Evolutionary conservation across 2,888 invertebrate species (phyloP).

Genomic region (Hesperia comma): DNA sequence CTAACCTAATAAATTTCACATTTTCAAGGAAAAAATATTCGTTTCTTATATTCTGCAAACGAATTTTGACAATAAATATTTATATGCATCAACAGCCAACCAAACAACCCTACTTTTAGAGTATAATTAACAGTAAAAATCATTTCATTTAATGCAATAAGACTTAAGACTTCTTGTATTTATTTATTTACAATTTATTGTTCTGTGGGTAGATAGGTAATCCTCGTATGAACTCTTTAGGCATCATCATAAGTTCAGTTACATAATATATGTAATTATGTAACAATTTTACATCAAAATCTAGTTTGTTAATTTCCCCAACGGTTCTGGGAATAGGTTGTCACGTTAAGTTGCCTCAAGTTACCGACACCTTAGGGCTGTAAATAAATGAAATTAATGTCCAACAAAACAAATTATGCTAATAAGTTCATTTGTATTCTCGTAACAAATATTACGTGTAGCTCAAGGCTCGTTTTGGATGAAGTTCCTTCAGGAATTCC

Average conservation of each 20-base stretch:
- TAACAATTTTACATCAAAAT: conserved; percentile 29
- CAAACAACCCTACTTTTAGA: too few relatives aligned
- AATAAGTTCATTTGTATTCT: conserved; percentile 41
- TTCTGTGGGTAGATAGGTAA: too few relatives aligned
- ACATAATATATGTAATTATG: conserved; percentile 9
- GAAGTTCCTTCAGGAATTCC: conserved; percentile 50
- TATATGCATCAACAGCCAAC: too few relatives aligned
- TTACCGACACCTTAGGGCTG: conserved; percentile 19
- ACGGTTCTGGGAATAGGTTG: conserved; percentile 25
- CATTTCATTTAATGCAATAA: too few relatives aligned
- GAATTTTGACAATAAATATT: too few relatives aligned
- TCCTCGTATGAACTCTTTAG: too few relatives aligned
- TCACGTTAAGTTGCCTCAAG: conserved; percentile 25
- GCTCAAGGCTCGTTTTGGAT: conserved; percentile 26
- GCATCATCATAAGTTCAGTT: too few relatives aligned
- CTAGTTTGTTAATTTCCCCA: conserved; percentile 30
- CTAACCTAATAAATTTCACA: conserved; percentile 18
- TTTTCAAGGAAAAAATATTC: conserved; percentile 2
- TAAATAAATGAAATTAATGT: conserved; percentile 37
- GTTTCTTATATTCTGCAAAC: neutral
- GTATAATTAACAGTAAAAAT: too few relatives aligned
- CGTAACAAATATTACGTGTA: conserved; percentile 44
- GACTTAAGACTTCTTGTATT: too few relatives aligned
- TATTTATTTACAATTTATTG: too few relatives aligned
- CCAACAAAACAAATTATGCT: conserved; percentile 36